A percentile compares a stretch with the other conserved stretches of the same genome.
Conservation (phyloP, 2,113 vertebrate genomes). For the Empidonax traillii region DNA sequence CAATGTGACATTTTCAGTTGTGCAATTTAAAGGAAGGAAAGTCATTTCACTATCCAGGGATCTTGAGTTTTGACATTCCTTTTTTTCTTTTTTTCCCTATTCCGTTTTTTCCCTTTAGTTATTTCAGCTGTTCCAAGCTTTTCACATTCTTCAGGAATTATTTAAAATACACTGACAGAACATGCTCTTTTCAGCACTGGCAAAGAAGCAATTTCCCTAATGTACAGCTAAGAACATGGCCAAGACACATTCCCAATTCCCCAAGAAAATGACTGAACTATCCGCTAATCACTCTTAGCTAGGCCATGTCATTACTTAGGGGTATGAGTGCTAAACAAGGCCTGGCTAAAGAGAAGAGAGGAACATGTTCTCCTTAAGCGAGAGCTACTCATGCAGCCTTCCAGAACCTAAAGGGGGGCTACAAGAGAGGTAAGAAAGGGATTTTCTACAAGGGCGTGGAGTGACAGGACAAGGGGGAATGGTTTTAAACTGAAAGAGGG, state of each 20-base stretch:
- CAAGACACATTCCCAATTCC: background rate
- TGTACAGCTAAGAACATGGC: background rate
- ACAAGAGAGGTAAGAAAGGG: background rate
- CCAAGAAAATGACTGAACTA: background rate
- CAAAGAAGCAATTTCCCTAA: background rate
- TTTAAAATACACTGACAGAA: background rate
- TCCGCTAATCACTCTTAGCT: background rate
- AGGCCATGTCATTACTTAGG: background rate
- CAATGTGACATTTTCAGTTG: background rate
- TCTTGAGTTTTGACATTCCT: background rate
- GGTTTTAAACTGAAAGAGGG: background rate
- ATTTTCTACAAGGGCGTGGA: background rate
- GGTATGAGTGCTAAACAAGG: background rate
- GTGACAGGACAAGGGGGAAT: background rate
- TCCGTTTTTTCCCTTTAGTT: background rate
- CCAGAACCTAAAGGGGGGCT: background rate
- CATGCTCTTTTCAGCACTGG: background rate
- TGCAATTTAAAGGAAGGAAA: background rate
- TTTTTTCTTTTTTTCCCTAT: background rate
- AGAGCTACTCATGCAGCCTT: background rate
- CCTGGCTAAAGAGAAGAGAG: background rate
- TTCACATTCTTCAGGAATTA: background rate
- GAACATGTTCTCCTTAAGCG: background rate
- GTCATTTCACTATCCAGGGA: background rate
- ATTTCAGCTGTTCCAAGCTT: background rate